These are phyloP conservation scores for Megastigmus dorsalis DNA, from an alignment of 2,888 invertebrate species.

Conservation along the genomic window DNA sequence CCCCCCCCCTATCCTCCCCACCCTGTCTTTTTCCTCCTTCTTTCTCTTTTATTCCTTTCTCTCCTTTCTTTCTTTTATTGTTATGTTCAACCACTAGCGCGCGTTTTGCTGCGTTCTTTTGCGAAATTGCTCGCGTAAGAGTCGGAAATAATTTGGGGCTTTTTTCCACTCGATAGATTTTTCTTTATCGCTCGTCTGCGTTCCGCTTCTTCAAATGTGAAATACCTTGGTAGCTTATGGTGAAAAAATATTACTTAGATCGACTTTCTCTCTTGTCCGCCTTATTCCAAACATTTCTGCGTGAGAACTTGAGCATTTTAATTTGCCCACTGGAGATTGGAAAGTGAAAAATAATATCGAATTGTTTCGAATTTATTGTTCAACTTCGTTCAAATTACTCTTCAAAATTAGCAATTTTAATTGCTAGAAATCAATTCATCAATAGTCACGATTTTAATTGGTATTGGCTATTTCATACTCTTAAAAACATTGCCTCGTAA, in stretches of 20 bases:
- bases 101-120: constrained; percentile 37
- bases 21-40: neutral
- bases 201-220: constrained; percentile 30
- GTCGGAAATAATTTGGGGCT: constrained; percentile 53
- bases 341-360: too few species aligned
- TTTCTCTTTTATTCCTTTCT: neutral
- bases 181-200: constrained; percentile 39
- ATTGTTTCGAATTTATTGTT: too few species aligned
- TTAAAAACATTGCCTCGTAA: too few species aligned
- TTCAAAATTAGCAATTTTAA: too few species aligned
- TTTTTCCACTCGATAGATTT: constrained; percentile 50
- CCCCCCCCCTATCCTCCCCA: neutral
- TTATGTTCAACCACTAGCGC: constrained; percentile 28
- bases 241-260: constrained; percentile 26
- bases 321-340: neutral
- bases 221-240: constrained; percentile 1
- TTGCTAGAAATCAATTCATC: too few species aligned
- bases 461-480: too few species aligned
- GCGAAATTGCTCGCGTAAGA: constrained; percentile 48
- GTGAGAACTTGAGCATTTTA: too few species aligned
- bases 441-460: too few species aligned
- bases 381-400: too few species aligned
- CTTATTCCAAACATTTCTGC: constrained; percentile 4
- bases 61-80: constrained; percentile 36
- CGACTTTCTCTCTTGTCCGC: constrained; percentile 5